phyloP scores from a whole-genome alignment of 2,797 vertebrate species.

The Darevskia mixta region DNA sequence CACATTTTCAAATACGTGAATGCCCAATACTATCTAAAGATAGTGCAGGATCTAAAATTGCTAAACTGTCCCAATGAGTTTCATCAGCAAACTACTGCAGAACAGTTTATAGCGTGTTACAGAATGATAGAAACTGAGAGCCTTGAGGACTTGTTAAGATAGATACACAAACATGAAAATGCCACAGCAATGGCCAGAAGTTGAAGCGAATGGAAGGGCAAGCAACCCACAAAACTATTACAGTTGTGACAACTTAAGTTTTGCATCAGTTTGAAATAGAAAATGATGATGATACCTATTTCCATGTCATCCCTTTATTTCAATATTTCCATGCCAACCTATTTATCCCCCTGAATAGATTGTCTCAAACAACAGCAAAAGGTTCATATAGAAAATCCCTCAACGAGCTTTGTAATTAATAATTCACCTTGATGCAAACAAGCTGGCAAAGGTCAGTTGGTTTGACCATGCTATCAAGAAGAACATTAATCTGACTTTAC shows the following conservation, averaged over 20 bases:
- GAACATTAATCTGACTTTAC: neutral
- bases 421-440: constrained; percentile 19
- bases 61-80: neutral
- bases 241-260: neutral
- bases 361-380: neutral
- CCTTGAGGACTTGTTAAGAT: neutral
- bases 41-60: neutral
- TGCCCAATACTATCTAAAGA: no score
- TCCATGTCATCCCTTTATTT: neutral
- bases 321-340: neutral
- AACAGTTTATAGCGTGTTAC: neutral
- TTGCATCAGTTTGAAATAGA: neutral
- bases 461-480: neutral
- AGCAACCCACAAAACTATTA: neutral
- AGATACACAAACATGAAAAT: neutral
- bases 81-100: neutral
- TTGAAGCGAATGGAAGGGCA: neutral
- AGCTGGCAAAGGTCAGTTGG: neutral
- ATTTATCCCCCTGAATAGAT: neutral
- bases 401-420: constrained; percentile 8
- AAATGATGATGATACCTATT: neutral
- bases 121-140: neutral
- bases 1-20: no score
- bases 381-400: neutral
- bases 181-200: neutral